Evolutionary conservation across 1,140 invertebrate genomes (phyloP).

Genomic region (Drosophila pruinosa): DNA sequence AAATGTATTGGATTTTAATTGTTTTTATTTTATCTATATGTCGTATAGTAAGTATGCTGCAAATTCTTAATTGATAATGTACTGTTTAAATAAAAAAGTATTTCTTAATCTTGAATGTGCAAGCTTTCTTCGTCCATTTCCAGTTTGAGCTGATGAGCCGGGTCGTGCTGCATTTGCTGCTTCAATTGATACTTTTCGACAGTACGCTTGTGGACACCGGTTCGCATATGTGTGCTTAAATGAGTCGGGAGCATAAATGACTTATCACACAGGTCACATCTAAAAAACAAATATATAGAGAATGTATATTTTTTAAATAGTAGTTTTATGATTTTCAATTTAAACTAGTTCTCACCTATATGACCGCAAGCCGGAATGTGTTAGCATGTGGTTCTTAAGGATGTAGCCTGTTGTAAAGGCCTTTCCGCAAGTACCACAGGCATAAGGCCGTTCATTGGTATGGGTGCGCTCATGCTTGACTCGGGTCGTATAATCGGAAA

Average conservation of each 20-base stretch:
- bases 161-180: slow-evolving; percentile 83
- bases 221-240: slow-evolving; percentile 67
- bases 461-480: slow-evolving; percentile 83
- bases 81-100: neutral
- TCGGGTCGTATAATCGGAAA: slow-evolving; percentile 70
- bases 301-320: too few species aligned
- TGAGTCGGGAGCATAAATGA: slow-evolving; percentile 71
- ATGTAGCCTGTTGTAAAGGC: slow-evolving; percentile 84
- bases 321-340: too few species aligned
- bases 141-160: slow-evolving; percentile 53
- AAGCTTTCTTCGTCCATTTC: slow-evolving; percentile 68
- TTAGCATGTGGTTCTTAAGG: slow-evolving; percentile 71
- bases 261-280: slow-evolving; percentile 69
- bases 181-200: slow-evolving; percentile 83
- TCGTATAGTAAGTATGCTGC: slow-evolving; percentile 16
- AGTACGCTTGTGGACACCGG: slow-evolving; percentile 63
- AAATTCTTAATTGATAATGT: slow-evolving; percentile 11
- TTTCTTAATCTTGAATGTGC: slow-evolving; percentile 51
- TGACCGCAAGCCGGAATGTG: slow-evolving; percentile 71
- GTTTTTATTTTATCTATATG: slow-evolving; percentile 19
- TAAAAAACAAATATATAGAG: slow-evolving; percentile 4
- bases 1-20: neutral
- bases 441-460: slow-evolving; percentile 85
- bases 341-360: slow-evolving; percentile 70
- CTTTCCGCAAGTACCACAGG: slow-evolving; percentile 85